Percentiles rank a stretch among this genome's conserved stretches.
Evolutionary conservation across 2,888 invertebrate genomes (phyloP).

Genomic region (Drosophila niveifrons): DNA sequence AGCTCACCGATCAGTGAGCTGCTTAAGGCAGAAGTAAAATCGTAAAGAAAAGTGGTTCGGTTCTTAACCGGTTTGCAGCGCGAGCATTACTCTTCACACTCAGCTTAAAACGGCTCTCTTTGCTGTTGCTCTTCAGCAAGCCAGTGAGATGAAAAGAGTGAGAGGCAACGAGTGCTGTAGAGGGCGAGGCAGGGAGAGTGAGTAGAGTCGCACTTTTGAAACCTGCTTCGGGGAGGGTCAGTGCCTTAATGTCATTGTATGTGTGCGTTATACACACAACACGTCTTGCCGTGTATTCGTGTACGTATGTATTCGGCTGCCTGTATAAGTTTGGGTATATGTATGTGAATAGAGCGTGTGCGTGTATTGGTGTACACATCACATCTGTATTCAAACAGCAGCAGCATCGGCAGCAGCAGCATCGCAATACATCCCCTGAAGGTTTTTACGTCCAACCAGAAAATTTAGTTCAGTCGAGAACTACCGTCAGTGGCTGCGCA

Average conservation of each 20-base stretch:
- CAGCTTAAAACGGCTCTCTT: constrained; percentile 9
- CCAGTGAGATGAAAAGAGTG: background rate
- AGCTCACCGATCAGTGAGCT: background rate
- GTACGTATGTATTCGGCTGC: constrained; percentile 12
- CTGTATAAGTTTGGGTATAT: constrained; percentile 10
- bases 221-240: constrained; percentile 64
- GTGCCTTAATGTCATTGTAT: constrained; percentile 28
- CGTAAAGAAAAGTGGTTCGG: constrained; percentile 15
- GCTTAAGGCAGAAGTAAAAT: background rate
- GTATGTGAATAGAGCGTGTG: constrained; percentile 10
- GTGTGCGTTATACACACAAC: constrained; percentile 18
- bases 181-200: constrained; percentile 31
- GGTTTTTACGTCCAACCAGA: constrained; percentile 84
- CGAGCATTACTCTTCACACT: constrained; percentile 23
- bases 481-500: constrained; percentile 84
- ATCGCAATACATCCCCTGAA: constrained; percentile 83
- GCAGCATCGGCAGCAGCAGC: constrained; percentile 50
- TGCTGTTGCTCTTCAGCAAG: background rate
- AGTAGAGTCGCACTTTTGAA: constrained; percentile 23
- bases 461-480: constrained; percentile 84
- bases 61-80: constrained; percentile 25
- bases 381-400: constrained; percentile 54
- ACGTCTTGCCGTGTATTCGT: constrained; percentile 22
- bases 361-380: constrained; percentile 31
- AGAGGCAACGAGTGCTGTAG: background rate